A percentile compares a stretch with the other conserved stretches of the same genome.
Conservation (phyloP, 2,888 invertebrate genomes). For the Plagodis dolabraria region DNA sequence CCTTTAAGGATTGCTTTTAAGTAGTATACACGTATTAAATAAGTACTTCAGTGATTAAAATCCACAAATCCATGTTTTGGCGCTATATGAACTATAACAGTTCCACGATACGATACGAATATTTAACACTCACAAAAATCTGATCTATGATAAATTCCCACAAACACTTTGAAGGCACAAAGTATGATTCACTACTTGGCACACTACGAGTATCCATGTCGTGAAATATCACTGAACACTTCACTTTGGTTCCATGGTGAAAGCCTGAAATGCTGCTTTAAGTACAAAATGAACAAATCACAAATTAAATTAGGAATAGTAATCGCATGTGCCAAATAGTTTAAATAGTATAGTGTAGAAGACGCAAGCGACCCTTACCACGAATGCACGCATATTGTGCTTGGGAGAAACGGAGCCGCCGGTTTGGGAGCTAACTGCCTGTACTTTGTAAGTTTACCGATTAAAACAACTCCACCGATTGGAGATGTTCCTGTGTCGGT, state of each 20-base stretch:
- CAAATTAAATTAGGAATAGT: conserved; percentile 31
- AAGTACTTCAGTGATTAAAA: conserved; percentile 13
- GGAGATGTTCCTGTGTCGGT: conserved; percentile 77
- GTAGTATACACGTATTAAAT: conserved; percentile 11
- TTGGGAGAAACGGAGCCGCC: conserved; percentile 52
- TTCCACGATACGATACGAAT: conserved; percentile 12
- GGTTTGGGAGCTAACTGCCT: conserved; percentile 55
- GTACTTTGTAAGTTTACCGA: conserved; percentile 43
- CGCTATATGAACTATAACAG: conserved; percentile 15
- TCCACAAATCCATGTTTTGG: conserved; percentile 20
- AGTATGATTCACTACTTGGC: conserved; percentile 57
- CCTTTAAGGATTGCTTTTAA: conserved; percentile 3
- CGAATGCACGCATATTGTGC: conserved; percentile 79
- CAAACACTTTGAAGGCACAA: conserved; percentile 41
- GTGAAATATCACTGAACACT: conserved; percentile 59
- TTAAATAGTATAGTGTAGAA: conserved; percentile 37
- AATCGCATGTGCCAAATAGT: conserved; percentile 70
- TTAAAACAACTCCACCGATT: conserved; percentile 57
- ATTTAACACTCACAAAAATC: conserved; percentile 21
- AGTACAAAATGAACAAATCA: conserved; percentile 41
- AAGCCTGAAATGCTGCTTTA: conserved; percentile 46
- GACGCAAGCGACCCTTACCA: conserved; percentile 74
- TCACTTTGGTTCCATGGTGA: conserved; percentile 55
- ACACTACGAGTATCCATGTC: conserved; percentile 45
- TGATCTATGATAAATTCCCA: too few species aligned